phyloP scores from a whole-genome alignment of 2,888 invertebrate genomes.

The Operophtera brumata region DNA sequence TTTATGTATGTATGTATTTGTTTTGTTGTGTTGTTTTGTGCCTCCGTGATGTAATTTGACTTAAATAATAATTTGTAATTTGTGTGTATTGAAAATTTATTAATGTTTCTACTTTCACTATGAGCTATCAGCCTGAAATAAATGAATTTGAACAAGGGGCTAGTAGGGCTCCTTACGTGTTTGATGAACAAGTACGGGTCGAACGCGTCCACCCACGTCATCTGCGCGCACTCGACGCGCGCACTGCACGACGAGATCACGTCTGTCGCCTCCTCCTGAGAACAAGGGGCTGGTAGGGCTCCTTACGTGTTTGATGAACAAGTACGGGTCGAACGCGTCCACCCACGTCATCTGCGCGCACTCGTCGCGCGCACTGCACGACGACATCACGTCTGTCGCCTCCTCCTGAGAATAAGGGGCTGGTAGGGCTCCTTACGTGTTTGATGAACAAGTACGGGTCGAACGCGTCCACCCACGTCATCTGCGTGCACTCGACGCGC shows the following conservation, averaged over 20 bases:
- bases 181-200: constrained; percentile 96
- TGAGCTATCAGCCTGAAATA: too few relatives aligned
- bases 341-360: constrained; percentile 75
- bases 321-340: constrained; percentile 93
- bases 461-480: constrained; percentile 85
- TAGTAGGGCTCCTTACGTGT: constrained; percentile 85
- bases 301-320: constrained; percentile 92
- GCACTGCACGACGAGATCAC: constrained; percentile 70
- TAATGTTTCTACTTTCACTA: too few relatives aligned
- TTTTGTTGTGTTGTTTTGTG: too few relatives aligned
- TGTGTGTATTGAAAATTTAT: too few relatives aligned
- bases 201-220: constrained; percentile 85
- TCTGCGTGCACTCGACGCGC: constrained; percentile 65
- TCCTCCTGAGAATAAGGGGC: constrained; percentile 64
- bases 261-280: constrained; percentile 66
- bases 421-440: constrained; percentile 85
- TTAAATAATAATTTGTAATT: too few relatives aligned
- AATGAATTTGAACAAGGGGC: too few relatives aligned
- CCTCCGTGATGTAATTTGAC: too few relatives aligned
- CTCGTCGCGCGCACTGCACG: constrained; percentile 61
- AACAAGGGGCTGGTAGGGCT: too few relatives aligned
- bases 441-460: constrained; percentile 96
- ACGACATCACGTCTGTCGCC: constrained; percentile 68
- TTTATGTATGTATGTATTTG: too few relatives aligned
- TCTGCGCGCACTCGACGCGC: constrained; percentile 65